Evolutionary conservation across 2,888 invertebrate genomes (phyloP), one percentile per base, ranked within the genome.

Genomic region (Caenorhabditis sulstoni): DNA sequence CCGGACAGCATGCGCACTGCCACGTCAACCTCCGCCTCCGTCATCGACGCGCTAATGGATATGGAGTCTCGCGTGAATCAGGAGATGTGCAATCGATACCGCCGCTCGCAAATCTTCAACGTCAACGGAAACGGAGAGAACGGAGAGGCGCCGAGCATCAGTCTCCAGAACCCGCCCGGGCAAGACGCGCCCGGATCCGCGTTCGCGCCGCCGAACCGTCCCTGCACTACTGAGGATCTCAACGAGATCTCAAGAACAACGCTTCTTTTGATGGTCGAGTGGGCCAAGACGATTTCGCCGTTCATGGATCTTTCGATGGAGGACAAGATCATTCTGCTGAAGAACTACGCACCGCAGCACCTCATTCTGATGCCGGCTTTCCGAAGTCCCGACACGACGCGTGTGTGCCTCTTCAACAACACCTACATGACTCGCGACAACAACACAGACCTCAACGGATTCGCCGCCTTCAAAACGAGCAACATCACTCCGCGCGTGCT

Each of bases 301-400:
- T 89, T 89, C 80, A 86, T 89, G 22, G 87, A 86, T 41, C 75
- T 89, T 16, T 55, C 67, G 55, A 89, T 90, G 87, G 89, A 89
- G 35, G 86, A 85, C 62, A 83, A 85, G 71, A 87, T 88, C 61
- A 88, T 88, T 59, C 74, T 88, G n/a, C 75, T 89, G 58, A 88
- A 89, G 76, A 89, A 89, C 78, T 89, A 89, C 73, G 89, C 89
- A 0, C 89, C 89, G 18, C 89, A 89, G 73, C 89, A 89, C 57
- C 81, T 89, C 49, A 89, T 89, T 67, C 82, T 89, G 61, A 89
- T 89, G 89, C 89, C 89, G 14, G 89, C 89, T 4, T 89, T 89
- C 75, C 62, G 81, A 66, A 81, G 87, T 53, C 87, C 87, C 11
- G 85, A 85, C 57, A 84, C 85, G 1, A 85, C 85, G 3, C 70